Evolutionary conservation across 2,113 vertebrate genomes (phyloP).

Genomic region (Melanotaenia duboulayi): DNA sequence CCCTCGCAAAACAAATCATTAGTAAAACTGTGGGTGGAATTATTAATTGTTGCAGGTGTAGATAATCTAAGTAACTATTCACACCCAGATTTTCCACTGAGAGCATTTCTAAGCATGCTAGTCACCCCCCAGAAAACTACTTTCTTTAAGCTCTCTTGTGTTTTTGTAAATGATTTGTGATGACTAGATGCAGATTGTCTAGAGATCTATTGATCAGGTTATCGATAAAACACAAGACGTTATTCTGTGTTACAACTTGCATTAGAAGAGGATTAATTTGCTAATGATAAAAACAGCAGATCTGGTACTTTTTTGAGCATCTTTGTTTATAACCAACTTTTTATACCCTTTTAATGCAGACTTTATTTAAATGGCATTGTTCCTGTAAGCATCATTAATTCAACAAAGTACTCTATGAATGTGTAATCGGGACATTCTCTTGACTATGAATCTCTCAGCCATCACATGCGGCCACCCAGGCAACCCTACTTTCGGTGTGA

Average conservation of each 20-base stretch:
- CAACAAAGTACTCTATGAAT: background rate
- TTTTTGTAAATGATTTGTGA: background rate
- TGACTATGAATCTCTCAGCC: conserved; percentile 75
- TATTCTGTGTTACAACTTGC: background rate
- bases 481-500: conserved; percentile 91
- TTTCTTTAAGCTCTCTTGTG: background rate
- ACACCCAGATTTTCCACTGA: background rate
- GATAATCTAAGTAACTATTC: background rate
- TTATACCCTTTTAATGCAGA: background rate
- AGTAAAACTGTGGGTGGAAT: background rate
- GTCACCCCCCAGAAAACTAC: too few species aligned
- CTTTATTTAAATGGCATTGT: background rate
- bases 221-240: too few species aligned
- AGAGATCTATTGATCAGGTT: too few species aligned
- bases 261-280: conserved; percentile 3
- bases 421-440: background rate
- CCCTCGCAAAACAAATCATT: background rate
- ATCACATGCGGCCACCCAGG: conserved; percentile 98
- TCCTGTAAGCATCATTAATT: background rate
- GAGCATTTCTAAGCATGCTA: too few species aligned
- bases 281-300: background rate
- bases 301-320: background rate
- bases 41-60: background rate
- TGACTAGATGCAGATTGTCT: too few species aligned
- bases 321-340: background rate